A percentile compares a stretch with the other conserved stretches of the same genome.
These are phyloP conservation scores for Odontomyia ornata DNA, from an alignment of 2,888 invertebrate species.

Conservation along the genomic window DNA sequence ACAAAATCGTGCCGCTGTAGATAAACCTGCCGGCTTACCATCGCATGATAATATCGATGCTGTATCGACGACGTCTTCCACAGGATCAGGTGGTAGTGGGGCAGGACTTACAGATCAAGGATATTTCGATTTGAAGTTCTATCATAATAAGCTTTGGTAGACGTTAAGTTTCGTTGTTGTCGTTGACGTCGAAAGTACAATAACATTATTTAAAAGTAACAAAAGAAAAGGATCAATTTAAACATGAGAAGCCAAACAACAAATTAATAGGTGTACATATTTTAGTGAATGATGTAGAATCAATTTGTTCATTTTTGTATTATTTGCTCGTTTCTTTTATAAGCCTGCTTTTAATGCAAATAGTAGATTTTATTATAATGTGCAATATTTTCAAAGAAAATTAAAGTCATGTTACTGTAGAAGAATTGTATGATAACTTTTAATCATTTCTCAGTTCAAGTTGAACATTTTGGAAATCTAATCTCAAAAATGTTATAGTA, in stretches of 20 bases:
- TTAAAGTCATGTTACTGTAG: no score
- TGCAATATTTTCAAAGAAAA: no score
- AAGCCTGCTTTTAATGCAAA: background rate
- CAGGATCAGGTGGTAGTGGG: constrained; percentile 61
- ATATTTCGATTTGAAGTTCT: constrained; percentile 79
- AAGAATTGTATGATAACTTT: no score
- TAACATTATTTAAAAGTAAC: background rate
- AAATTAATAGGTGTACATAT: background rate
- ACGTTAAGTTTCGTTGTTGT: constrained; percentile 35
- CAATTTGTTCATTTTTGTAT: background rate
- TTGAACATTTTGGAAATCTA: no score
- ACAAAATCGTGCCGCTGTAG: constrained; percentile 45
- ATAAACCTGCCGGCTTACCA: constrained; percentile 24
- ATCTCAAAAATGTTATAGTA: no score
- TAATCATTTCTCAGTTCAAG: no score
- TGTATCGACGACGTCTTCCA: constrained; percentile 56
- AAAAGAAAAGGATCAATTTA: constrained; percentile 20
- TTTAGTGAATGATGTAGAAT: background rate
- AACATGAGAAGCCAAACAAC: constrained; percentile 17
- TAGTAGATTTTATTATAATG: background rate
- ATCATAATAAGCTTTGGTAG: constrained; percentile 81
- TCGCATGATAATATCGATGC: constrained; percentile 42
- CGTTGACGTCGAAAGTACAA: background rate
- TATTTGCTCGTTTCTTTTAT: background rate
- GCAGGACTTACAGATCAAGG: constrained; percentile 71